These are phyloP conservation scores for Sepiola atlantica DNA, from an alignment of 2,888 invertebrate genomes.

Conservation along the genomic window DNA sequence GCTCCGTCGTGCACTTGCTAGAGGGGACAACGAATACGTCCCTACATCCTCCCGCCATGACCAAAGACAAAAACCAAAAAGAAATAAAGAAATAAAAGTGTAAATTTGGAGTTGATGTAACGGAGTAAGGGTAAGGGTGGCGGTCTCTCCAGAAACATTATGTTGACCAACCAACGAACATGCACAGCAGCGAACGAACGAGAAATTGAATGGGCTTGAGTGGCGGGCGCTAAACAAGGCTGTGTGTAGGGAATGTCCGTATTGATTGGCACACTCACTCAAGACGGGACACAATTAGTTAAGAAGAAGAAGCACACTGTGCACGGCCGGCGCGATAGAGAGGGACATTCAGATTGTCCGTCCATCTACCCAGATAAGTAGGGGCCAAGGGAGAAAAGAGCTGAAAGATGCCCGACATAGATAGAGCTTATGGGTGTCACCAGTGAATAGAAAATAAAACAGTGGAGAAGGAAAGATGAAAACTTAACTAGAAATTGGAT, in stretches of 20 bases:
- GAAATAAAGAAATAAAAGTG: background rate
- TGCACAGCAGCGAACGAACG: background rate
- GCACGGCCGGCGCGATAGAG: background rate
- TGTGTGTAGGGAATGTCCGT: background rate
- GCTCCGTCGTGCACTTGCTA: background rate
- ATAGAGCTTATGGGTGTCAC: background rate
- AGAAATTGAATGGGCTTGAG: background rate
- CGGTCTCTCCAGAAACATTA: background rate
- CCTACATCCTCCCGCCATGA: background rate
- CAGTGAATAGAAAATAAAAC: background rate
- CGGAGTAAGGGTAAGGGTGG: background rate
- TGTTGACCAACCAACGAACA: constrained; percentile 13
- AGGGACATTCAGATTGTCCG: background rate
- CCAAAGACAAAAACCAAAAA: background rate
- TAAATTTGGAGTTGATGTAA: no score
- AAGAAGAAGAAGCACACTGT: background rate
- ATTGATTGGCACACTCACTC: background rate
- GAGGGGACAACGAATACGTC: background rate
- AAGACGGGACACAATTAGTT: background rate
- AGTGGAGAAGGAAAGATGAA: background rate
- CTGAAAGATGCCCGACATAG: background rate
- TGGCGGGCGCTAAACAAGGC: background rate
- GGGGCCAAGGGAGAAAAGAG: background rate
- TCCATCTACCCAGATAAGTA: background rate
- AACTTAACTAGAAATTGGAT: background rate